These are phyloP conservation scores for Serranus cabrilla DNA, from an alignment of 2,797 vertebrate species.

Conservation along the genomic window DNA sequence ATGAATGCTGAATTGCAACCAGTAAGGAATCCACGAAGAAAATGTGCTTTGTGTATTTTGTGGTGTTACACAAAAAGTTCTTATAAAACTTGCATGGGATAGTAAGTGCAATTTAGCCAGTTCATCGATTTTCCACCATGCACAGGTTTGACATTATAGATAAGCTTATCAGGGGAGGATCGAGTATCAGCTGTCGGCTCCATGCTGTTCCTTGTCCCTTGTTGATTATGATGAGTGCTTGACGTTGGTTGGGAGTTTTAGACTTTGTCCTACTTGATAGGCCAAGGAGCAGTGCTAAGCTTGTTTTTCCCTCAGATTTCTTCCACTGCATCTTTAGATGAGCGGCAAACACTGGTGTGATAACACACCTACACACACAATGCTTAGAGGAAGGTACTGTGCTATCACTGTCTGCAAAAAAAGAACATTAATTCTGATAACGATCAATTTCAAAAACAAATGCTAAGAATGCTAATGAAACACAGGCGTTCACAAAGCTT, in stretches of 20 bases:
- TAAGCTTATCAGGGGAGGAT: slow-evolving; percentile 65
- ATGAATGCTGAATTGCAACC: no score
- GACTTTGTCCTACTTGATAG: slow-evolving; percentile 83
- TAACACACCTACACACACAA: not conserved
- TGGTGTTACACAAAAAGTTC: not conserved
- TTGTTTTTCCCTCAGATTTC: slow-evolving; percentile 34
- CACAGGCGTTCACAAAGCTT: not conserved
- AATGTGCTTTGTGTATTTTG: not conserved
- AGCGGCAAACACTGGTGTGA: slow-evolving; percentile 18
- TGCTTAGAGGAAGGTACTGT: no score
- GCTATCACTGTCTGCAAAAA: no score
- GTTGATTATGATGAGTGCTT: slow-evolving; percentile 54
- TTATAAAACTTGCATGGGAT: not conserved
- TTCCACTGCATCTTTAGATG: slow-evolving; percentile 8
- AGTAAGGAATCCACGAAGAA: not conserved
- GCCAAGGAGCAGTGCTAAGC: slow-evolving; percentile 33
- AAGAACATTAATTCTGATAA: no score
- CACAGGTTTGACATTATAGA: slow-evolving; percentile 26
- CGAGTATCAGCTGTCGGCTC: slow-evolving; percentile 51
- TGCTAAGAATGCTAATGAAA: slow-evolving; percentile 20
- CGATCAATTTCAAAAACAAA: no score
- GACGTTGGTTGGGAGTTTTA: slow-evolving; percentile 46
- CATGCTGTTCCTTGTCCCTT: slow-evolving; percentile 50
- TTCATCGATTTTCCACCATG: slow-evolving; percentile 34
- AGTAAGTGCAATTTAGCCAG: slow-evolving; percentile 4